Conservation (phyloP, 2,113 vertebrate species). For the Monopterus albus region DNA sequence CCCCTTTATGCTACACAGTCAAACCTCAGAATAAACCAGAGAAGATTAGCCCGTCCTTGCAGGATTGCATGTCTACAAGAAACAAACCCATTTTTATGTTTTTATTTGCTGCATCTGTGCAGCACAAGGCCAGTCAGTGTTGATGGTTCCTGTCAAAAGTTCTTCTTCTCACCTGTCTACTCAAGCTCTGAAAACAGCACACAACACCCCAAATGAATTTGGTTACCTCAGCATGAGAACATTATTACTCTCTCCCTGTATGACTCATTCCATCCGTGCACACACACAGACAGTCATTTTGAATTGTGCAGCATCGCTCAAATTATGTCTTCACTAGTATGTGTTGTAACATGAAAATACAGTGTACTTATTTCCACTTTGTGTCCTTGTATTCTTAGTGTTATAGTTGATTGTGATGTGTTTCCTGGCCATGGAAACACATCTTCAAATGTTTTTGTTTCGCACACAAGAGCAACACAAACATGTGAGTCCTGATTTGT, state of each 20-base stretch:
- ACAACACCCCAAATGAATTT: constrained; percentile 9
- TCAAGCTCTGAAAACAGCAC: constrained; percentile 18
- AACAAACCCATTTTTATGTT: constrained; percentile 27
- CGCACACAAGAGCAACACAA: no score
- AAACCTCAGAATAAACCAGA: constrained; percentile 51
- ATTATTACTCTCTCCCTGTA: constrained; percentile 3
- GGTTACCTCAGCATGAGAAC: constrained; percentile 9
- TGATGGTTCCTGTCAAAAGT: constrained; percentile 14
- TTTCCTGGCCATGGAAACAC: not conserved
- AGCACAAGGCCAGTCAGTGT: constrained; percentile 8
- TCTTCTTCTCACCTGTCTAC: constrained; percentile 8
- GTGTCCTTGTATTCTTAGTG: not conserved
- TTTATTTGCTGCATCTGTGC: constrained; percentile 9
- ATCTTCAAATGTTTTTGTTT: not conserved
- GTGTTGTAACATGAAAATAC: not conserved
- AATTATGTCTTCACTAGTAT: constrained; percentile 16
- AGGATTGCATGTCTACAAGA: constrained; percentile 24
- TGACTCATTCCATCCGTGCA: not conserved
- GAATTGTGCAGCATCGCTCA: constrained; percentile 25
- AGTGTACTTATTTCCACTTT: constrained; percentile 44
- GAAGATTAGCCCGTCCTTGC: constrained; percentile 55
- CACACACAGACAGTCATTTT: constrained; percentile 2
- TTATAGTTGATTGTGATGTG: not conserved
- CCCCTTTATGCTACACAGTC: constrained; percentile 56
- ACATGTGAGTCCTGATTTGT: constrained; percentile 16